Conservation (phyloP, 2,113 vertebrate genomes). For the Rhabdomys dilectus region DNA sequence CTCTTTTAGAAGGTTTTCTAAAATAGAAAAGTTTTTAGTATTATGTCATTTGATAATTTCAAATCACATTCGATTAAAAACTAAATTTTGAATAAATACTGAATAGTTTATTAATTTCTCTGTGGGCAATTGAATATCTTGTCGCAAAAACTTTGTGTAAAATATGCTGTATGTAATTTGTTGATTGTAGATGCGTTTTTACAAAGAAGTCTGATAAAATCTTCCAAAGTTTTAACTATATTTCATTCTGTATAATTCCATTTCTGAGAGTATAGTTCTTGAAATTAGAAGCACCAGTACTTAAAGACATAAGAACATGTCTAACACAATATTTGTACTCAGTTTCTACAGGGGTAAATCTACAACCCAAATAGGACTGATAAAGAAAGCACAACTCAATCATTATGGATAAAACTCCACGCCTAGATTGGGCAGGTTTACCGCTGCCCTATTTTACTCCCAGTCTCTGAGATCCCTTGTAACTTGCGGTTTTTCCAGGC, state of each 20-base stretch:
- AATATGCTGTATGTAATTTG: constrained; percentile 37
- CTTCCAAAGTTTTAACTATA: neutral
- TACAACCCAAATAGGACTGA: no score
- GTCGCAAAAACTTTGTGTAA: constrained; percentile 10
- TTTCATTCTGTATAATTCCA: constrained; percentile 31
- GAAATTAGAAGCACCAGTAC: constrained; percentile 3
- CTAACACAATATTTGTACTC: neutral
- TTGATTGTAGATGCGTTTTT: neutral
- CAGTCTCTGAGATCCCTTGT: no score
- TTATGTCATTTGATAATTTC: constrained; percentile 36
- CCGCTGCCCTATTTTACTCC: no score
- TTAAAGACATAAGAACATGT: constrained; percentile 32
- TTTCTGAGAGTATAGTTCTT: neutral
- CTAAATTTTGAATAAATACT: constrained; percentile 19
- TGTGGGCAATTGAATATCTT: neutral
- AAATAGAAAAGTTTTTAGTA: constrained; percentile 20
- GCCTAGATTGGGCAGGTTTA: no score
- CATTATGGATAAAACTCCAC: no score
- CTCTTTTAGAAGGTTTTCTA: neutral
- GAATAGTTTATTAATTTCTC: constrained; percentile 49
- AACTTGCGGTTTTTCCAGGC: no score
- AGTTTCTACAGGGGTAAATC: neutral
- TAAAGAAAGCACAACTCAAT: no score
- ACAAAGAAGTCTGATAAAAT: neutral
- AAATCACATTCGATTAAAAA: constrained; percentile 43